Evolutionary conservation across 2,113 vertebrate species (phyloP).

Genomic region (Peucedramus taeniatus): DNA sequence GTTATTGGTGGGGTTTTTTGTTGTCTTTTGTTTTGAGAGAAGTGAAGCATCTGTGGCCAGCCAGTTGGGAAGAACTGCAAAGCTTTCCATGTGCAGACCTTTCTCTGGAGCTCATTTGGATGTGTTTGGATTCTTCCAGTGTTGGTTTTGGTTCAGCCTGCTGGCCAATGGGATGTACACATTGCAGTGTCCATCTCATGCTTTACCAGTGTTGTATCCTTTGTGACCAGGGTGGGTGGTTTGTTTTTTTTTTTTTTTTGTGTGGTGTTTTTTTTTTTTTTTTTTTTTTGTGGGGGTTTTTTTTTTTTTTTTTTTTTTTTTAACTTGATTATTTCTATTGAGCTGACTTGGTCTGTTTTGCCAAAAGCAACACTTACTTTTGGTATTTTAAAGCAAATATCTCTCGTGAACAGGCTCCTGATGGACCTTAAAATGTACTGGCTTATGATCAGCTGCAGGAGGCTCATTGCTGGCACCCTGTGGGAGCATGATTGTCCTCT

Average conservation of each 20-base stretch:
- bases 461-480: fast-evolving
- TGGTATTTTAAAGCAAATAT: neutral
- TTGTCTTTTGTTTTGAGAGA: neutral
- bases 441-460: neutral
- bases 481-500: neutral
- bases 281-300: neutral
- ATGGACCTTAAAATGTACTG: neutral
- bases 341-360: neutral
- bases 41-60: neutral
- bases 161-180: neutral
- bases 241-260: neutral
- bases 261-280: no score
- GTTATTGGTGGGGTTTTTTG: fast-evolving
- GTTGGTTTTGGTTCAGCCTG: neutral
- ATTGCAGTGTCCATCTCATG: fast-evolving
- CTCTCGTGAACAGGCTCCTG: neutral
- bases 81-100: neutral
- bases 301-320: neutral
- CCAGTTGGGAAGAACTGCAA: fast-evolving
- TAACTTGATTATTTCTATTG: neutral
- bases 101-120: neutral
- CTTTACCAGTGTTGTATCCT: neutral
- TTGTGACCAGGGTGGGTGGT: neutral
- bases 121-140: neutral
- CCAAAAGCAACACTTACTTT: neutral